Evolutionary conservation across 2,888 invertebrate genomes (phyloP).

Genomic region (Drosophila neonasuta): DNA sequence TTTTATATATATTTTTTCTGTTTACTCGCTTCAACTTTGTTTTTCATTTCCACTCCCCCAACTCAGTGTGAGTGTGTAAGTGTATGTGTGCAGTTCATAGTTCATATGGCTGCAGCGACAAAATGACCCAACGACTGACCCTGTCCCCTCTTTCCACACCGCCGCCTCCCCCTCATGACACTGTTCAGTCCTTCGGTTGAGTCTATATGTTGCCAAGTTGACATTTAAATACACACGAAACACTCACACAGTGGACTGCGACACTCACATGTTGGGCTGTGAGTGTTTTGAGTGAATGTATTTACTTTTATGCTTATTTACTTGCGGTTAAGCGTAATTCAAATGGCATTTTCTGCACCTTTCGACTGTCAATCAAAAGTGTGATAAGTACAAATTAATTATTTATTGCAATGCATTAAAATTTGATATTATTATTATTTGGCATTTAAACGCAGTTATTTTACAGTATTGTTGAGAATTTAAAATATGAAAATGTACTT

Average conservation of each 20-base stretch:
- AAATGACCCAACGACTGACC: conserved; percentile 40
- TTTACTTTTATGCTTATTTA: conserved; percentile 23
- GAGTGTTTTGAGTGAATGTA: conserved; percentile 10
- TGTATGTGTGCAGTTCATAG: conserved; percentile 42
- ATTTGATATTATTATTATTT: conserved; percentile 10
- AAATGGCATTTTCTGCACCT: conserved; percentile 3
- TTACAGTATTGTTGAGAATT: background rate
- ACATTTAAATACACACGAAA: conserved; percentile 52
- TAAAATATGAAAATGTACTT: background rate
- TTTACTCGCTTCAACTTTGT: conserved; percentile 57
- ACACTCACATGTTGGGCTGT: background rate
- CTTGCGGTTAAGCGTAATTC: conserved; percentile 30
- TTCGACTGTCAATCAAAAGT: conserved; percentile 28
- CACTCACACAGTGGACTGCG: conserved; percentile 6
- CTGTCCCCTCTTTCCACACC: conserved; percentile 3
- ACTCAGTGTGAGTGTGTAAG: conserved; percentile 13
- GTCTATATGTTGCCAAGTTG: conserved; percentile 47
- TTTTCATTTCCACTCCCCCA: conserved; percentile 45
- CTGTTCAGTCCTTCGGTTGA: conserved; percentile 1
- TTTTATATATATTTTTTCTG: conserved; percentile 38
- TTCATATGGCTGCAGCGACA: conserved; percentile 33
- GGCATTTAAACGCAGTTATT: background rate
- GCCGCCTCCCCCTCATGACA: background rate
- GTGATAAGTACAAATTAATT: conserved; percentile 9
- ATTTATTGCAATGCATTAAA: conserved; percentile 8